Evolutionary conservation across 2,888 invertebrate genomes (phyloP).

Genomic region (Vanessa cardui): DNA sequence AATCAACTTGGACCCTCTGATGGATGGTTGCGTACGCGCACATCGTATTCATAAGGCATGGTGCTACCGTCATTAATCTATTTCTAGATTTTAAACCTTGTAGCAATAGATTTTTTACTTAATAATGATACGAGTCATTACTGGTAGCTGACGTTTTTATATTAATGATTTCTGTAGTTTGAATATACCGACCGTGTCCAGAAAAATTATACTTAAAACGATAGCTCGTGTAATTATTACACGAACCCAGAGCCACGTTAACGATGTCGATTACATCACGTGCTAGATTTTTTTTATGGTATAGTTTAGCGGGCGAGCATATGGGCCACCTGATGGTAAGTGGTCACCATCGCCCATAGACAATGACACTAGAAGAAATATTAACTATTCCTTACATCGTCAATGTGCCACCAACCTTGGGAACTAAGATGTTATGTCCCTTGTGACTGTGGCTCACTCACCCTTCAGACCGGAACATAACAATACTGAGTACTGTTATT

Average conservation of each 20-base stretch:
- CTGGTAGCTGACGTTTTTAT: slow-evolving; percentile 4
- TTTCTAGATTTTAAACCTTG: slow-evolving; percentile 11
- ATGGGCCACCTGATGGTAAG: too few species aligned
- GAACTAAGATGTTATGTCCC: too few species aligned
- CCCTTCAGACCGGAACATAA: too few species aligned
- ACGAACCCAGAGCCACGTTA: background rate
- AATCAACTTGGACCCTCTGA: slow-evolving; percentile 34
- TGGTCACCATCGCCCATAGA: too few species aligned
- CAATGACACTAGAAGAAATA: too few species aligned
- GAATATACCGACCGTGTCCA: background rate
- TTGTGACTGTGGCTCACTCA: too few species aligned
- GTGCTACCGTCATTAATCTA: slow-evolving; percentile 35
- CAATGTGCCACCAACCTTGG: too few species aligned
- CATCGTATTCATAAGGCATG: slow-evolving; percentile 26
- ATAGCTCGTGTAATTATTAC: background rate
- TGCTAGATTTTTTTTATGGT: too few species aligned
- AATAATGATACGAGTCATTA: slow-evolving; percentile 12
- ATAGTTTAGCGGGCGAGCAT: too few species aligned
- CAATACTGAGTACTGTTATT: too few species aligned
- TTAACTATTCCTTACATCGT: too few species aligned
- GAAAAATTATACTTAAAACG: background rate
- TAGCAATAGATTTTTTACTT: slow-evolving; percentile 2
- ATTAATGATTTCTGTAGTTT: slow-evolving; percentile 11
- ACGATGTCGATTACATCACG: background rate
- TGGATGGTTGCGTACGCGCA: slow-evolving; percentile 36